Conservation (phyloP, 2,113 vertebrate genomes). For the Pseudorhombus dupliciocellatus region DNA sequence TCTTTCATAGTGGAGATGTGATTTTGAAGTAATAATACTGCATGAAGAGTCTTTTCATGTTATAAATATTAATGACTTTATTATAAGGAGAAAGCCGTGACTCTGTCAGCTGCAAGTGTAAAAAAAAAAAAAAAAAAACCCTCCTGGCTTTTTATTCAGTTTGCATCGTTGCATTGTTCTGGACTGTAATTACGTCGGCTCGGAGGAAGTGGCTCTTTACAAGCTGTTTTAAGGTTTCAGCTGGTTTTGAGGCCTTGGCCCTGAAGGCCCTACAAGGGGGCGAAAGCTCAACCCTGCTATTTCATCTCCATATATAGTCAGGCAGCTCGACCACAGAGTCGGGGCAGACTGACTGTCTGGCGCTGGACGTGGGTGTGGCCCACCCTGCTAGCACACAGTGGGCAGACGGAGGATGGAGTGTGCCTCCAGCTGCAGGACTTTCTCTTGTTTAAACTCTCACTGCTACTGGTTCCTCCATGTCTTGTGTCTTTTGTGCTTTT, state of each 20-base stretch:
- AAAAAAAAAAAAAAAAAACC: constrained; percentile 11
- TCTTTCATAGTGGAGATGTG: constrained; percentile 29
- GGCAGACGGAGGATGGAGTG: constrained; percentile 46
- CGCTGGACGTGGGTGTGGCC: constrained; percentile 75
- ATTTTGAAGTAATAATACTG: constrained; percentile 23
- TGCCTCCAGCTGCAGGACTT: constrained; percentile 24
- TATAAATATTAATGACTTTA: constrained; percentile 11
- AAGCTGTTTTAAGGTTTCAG: constrained; percentile 72
- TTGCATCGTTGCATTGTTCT: constrained; percentile 68
- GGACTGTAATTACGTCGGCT: constrained; percentile 55
- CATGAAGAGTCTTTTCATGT: constrained; percentile 4
- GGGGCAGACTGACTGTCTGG: constrained; percentile 77
- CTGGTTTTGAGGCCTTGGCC: constrained; percentile 69
- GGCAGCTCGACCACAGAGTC: constrained; percentile 71
- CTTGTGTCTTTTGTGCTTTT: too few species aligned
- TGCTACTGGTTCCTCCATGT: constrained; percentile 30
- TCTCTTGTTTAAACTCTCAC: constrained; percentile 50
- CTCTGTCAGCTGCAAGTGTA: constrained; percentile 46
- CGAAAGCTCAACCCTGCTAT: constrained; percentile 71
- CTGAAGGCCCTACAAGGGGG: constrained; percentile 70
- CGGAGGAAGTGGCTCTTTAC: constrained; percentile 74
- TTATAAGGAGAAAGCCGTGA: constrained; percentile 31
- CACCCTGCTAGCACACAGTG: constrained; percentile 42
- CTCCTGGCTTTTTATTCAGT: constrained; percentile 39
- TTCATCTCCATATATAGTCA: constrained; percentile 84